Conservation (phyloP, 35 echinoderm and acorn worm genomes). For the Lytechinus pictus region DNA sequence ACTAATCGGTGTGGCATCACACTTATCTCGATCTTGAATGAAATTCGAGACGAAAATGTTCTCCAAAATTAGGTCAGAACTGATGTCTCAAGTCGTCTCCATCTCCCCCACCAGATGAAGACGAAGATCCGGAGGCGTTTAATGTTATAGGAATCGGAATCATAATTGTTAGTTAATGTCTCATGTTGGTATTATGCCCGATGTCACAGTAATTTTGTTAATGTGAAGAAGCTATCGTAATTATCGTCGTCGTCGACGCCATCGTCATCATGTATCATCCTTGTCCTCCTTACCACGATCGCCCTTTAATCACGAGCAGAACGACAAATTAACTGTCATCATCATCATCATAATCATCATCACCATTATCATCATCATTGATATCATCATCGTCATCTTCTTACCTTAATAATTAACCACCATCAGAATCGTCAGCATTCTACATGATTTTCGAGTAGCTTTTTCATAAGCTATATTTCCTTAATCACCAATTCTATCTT, state of each 20-base stretch:
- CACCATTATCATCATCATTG: not conserved
- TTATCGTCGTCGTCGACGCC: not conserved
- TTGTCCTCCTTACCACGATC: not conserved
- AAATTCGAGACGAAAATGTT: conserved; percentile 41
- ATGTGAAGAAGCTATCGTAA: not conserved
- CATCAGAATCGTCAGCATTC: no score
- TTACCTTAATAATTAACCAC: no score
- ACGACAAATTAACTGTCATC: not conserved
- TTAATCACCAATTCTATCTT: no score
- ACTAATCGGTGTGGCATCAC: not conserved
- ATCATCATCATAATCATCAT: not conserved
- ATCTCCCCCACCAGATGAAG: not conserved
- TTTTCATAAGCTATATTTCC: no score
- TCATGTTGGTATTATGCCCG: not conserved
- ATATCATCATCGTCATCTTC: not conserved
- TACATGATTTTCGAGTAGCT: no score
- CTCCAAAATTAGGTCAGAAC: conserved; percentile 18
- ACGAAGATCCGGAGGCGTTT: not conserved
- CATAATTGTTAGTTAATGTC: not conserved
- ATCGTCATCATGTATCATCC: not conserved
- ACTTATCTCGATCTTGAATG: conserved; percentile 4
- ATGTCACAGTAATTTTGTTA: not conserved
- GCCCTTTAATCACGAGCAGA: not conserved
- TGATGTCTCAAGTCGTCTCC: not conserved
- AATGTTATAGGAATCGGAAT: not conserved